Percentiles rank a stretch among this genome's conserved stretches.
phyloP scores from a whole-genome alignment of 2,888 invertebrate genomes.

The Lysandra coridon region DNA sequence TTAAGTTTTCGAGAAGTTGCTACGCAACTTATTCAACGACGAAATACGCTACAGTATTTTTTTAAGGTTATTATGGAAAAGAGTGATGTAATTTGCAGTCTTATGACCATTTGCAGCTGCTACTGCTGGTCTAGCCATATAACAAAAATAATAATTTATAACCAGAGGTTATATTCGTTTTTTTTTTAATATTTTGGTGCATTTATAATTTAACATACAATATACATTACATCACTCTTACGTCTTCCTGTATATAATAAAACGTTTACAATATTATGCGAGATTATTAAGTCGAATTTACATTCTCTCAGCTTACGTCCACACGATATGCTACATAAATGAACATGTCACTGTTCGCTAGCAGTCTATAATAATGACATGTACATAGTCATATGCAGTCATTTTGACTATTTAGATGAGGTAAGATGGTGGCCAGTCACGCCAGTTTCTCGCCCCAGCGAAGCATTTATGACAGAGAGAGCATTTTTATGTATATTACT shows the following conservation, averaged over 20 bases:
- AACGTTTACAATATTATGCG: not conserved
- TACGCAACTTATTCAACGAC: not conserved
- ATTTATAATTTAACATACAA: not conserved
- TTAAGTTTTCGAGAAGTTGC: not conserved
- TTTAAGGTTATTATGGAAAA: not conserved
- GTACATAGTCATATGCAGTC: not conserved
- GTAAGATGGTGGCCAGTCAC: not conserved
- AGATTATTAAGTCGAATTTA: not conserved
- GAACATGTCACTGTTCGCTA: not conserved
- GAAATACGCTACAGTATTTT: not conserved
- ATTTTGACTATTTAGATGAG: not conserved
- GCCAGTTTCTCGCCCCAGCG: not conserved
- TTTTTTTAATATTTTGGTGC: too few relatives aligned
- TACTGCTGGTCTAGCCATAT: not conserved
- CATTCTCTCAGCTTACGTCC: too few relatives aligned
- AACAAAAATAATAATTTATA: not conserved
- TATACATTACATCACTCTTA: not conserved
- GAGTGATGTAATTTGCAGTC: not conserved
- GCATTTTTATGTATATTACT: not conserved
- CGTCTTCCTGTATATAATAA: not conserved
- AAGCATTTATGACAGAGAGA: not conserved
- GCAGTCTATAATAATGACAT: slow-evolving; percentile 1
- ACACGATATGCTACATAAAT: not conserved
- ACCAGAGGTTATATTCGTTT: not conserved
- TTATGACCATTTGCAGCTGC: not conserved